Conservation (phyloP, 2,113 vertebrate genomes). For the Beaufortia kweichowensis region DNA sequence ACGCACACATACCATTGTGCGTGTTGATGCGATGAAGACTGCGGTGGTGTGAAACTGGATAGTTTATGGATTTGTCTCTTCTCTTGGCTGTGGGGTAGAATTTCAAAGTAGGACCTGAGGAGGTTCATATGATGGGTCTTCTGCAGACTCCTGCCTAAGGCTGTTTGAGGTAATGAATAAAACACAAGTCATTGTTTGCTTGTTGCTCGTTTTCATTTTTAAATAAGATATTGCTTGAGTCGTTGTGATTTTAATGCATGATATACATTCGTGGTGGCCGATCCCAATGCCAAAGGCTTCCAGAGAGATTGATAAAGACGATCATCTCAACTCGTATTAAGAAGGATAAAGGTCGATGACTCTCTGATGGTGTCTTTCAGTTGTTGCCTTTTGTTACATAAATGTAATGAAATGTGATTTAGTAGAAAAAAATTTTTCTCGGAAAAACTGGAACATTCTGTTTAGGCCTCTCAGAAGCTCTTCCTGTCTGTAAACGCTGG, state of each 20-base stretch:
- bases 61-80: constrained; percentile 1
- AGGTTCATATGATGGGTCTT: constrained; percentile 26
- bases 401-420: not conserved
- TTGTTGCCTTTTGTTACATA: not conserved
- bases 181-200: not conserved
- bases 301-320: constrained; percentile 28
- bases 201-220: not conserved
- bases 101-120: constrained; percentile 30
- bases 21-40: constrained; percentile 18
- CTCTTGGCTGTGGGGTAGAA: constrained; percentile 25
- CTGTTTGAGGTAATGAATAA: not conserved
- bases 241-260: not conserved
- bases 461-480: not conserved
- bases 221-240: not conserved
- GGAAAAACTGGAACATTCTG: not conserved
- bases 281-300: constrained; percentile 6
- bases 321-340: too few relatives aligned
- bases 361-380: too few relatives aligned
- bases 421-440: not conserved
- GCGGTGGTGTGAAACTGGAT: constrained; percentile 32
- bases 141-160: constrained; percentile 18
- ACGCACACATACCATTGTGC: not conserved
- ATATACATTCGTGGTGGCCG: not conserved
- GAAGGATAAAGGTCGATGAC: too few relatives aligned
- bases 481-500: not conserved